Evolutionary conservation across 1,140 invertebrate genomes (phyloP).

Genomic region (Macrocentrus cingulum): DNA sequence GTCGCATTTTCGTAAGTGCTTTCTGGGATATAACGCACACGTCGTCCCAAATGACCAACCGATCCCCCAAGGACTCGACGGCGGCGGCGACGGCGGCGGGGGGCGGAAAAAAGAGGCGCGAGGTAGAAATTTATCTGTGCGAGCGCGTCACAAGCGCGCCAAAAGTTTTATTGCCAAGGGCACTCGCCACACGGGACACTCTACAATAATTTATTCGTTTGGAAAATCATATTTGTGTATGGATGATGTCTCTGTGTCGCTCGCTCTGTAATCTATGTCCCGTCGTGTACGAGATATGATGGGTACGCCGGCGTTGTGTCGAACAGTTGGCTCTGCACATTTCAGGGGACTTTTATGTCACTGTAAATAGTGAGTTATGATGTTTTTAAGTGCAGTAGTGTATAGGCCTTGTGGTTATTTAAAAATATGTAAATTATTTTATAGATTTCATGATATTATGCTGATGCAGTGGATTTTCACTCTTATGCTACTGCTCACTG

Average conservation of each 20-base stretch:
- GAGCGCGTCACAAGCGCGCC: conserved; percentile 9
- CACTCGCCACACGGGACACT: background rate
- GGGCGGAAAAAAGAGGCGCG: background rate
- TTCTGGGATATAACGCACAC: conserved; percentile 21
- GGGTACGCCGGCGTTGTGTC: too few relatives aligned
- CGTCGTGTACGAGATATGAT: too few relatives aligned
- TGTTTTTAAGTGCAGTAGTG: background rate
- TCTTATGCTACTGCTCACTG: too few relatives aligned
- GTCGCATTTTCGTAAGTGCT: conserved; percentile 22
- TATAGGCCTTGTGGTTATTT: background rate
- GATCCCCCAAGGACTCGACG: conserved; percentile 11
- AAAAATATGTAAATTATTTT: background rate
- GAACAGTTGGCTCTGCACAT: too few relatives aligned
- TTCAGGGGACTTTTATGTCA: background rate
- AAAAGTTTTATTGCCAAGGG: conserved; percentile 21
- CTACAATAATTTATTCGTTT: conserved; percentile 15
- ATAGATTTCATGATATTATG: background rate
- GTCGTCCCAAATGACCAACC: conserved; percentile 25
- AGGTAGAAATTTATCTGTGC: conserved; percentile 14
- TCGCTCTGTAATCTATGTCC: too few relatives aligned
- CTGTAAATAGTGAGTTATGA: conserved; percentile 12
- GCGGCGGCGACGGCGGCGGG: background rate
- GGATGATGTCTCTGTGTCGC: background rate
- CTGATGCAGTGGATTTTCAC: too few relatives aligned
- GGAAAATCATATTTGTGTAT: conserved; percentile 17